Evolutionary conservation across 2,888 invertebrate genomes (phyloP).

Genomic region (Lobophora halterata): DNA sequence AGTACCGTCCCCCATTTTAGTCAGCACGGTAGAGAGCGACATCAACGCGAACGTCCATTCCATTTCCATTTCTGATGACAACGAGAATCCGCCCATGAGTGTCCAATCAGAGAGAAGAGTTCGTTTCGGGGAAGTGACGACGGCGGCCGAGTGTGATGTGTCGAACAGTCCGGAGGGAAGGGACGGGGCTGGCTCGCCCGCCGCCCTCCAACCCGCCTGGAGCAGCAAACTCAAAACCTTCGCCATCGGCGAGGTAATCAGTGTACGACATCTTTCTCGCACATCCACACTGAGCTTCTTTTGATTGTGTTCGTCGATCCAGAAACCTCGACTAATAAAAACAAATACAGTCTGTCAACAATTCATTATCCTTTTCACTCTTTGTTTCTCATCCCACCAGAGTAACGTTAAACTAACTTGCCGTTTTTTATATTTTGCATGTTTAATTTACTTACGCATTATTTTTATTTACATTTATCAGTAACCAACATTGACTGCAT

Average conservation of each 20-base stretch:
- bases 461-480: constrained; percentile 48
- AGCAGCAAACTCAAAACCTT: constrained; percentile 79
- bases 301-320: constrained; percentile 78
- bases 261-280: constrained; percentile 70
- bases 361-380: constrained; percentile 54
- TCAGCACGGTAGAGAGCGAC: constrained; percentile 57
- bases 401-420: constrained; percentile 64
- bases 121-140: constrained; percentile 71
- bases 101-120: constrained; percentile 75
- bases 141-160: constrained; percentile 62
- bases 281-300: constrained; percentile 70
- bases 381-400: constrained; percentile 57
- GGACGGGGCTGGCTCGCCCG: constrained; percentile 63
- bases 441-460: constrained; percentile 57
- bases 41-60: constrained; percentile 63
- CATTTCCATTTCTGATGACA: constrained; percentile 45
- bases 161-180: constrained; percentile 62
- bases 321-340: constrained; percentile 56
- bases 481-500: constrained; percentile 65
- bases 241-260: constrained; percentile 80
- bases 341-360: constrained; percentile 53
- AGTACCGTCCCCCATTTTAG: constrained; percentile 47
- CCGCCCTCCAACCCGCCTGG: constrained; percentile 72
- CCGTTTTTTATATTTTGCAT: constrained; percentile 76
- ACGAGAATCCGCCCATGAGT: constrained; percentile 57